Evolutionary conservation across 2,888 invertebrate species (phyloP).

Genomic region (Phortica magna): DNA sequence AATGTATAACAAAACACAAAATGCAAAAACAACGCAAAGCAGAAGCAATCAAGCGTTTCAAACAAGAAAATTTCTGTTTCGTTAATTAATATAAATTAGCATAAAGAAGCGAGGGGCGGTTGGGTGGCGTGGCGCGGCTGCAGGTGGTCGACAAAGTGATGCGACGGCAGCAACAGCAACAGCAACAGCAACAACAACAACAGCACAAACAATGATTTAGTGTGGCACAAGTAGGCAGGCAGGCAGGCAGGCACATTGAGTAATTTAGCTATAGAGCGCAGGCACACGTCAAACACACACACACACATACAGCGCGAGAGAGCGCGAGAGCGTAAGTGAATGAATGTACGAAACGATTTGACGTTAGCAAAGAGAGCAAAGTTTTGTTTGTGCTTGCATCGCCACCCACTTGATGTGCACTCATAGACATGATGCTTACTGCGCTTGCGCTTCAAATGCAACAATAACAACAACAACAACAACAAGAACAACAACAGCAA

Average conservation of each 20-base stretch:
- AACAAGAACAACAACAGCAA: constrained; percentile 35
- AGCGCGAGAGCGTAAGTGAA: no score
- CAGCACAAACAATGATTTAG: no score
- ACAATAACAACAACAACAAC: constrained; percentile 39
- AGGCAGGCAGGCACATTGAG: no score
- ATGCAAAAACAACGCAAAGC: constrained; percentile 11
- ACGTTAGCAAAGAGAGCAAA: background rate
- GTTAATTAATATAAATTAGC: constrained; percentile 37
- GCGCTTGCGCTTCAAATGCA: constrained; percentile 55
- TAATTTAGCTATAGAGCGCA: no score
- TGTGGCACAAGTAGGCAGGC: no score
- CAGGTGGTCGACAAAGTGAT: background rate
- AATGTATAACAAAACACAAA: constrained; percentile 28
- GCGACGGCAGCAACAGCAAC: background rate
- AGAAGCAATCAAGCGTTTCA: constrained; percentile 28
- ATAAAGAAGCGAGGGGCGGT: background rate
- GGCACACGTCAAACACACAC: no score
- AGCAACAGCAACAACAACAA: no score
- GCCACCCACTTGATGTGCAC: constrained; percentile 36
- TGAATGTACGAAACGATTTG: no score
- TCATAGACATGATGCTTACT: constrained; percentile 43
- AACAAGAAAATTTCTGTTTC: constrained; percentile 27
- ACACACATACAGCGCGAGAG: no score
- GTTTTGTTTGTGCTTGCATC: background rate
- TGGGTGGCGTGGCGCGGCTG: background rate